Conservation (phyloP, 2,888 invertebrate species). For the Leucania comma region DNA sequence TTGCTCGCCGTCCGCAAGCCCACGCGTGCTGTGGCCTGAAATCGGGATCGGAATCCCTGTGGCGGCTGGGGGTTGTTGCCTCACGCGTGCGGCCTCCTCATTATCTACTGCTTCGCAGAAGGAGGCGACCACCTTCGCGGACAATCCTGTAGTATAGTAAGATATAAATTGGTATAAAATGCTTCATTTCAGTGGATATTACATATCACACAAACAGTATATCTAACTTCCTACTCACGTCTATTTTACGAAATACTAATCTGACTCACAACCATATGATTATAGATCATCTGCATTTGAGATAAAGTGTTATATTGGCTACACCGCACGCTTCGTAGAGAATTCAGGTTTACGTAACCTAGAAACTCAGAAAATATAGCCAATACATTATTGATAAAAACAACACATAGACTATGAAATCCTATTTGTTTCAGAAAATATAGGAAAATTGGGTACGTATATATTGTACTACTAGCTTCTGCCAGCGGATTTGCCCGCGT, state of each 20-base stretch:
- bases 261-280: constrained; percentile 25
- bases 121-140: too few species aligned
- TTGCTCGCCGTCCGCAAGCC: too few species aligned
- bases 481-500: too few species aligned
- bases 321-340: constrained; percentile 14
- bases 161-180: neutral
- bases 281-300: constrained; percentile 31
- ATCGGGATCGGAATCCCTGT: too few species aligned
- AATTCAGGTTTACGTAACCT: constrained; percentile 40
- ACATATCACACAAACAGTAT: neutral
- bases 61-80: too few species aligned
- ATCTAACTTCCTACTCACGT: neutral
- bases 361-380: constrained; percentile 8
- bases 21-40: too few species aligned
- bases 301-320: constrained; percentile 4
- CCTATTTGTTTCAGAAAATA: too few species aligned
- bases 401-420: neutral
- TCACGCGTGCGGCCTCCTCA: too few species aligned
- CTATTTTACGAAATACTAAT: constrained; percentile 32
- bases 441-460: too few species aligned
- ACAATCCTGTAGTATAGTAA: too few species aligned
- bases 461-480: too few species aligned
- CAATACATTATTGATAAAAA: neutral
- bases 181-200: neutral
- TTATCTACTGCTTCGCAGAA: too few species aligned